phyloP scores from a whole-genome alignment of 2,888 invertebrate genomes.

The Euphydryas editha region DNA sequence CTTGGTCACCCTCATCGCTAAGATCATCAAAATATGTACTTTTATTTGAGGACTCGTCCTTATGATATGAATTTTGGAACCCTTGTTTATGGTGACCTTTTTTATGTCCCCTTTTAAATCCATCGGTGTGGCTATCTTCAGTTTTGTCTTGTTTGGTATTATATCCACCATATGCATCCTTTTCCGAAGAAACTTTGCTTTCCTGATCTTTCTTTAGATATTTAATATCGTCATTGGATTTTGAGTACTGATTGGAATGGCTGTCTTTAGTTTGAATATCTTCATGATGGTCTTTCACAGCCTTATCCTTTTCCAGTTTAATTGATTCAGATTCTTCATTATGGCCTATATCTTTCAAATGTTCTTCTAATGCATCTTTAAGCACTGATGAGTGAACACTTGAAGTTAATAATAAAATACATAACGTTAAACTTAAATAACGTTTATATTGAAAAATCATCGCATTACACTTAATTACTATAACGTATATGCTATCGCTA shows the following conservation, averaged over 20 bases:
- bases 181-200: constrained; percentile 71
- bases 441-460: constrained; percentile 64
- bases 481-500: constrained; percentile 49
- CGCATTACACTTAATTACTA: constrained; percentile 56
- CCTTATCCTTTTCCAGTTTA: constrained; percentile 74
- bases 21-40: constrained; percentile 87
- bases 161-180: constrained; percentile 73
- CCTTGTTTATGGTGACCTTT: constrained; percentile 88
- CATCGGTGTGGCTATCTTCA: constrained; percentile 70
- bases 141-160: constrained; percentile 71
- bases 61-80: constrained; percentile 87
- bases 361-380: constrained; percentile 78
- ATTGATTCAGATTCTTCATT: constrained; percentile 70
- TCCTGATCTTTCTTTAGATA: constrained; percentile 78
- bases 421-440: constrained; percentile 53
- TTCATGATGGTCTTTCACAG: constrained; percentile 74
- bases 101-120: constrained; percentile 82
- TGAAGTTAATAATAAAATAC: constrained; percentile 59
- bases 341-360: constrained; percentile 73
- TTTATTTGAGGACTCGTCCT: constrained; percentile 88
- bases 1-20: constrained; percentile 76
- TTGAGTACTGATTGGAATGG: constrained; percentile 73
- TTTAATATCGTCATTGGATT: constrained; percentile 75
- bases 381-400: constrained; percentile 62
- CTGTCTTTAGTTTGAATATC: constrained; percentile 71